Evolutionary conservation across 2,888 invertebrate species (phyloP), one percentile per base, ranked within the genome.

Genomic region (Dysmachus trigonus): DNA sequence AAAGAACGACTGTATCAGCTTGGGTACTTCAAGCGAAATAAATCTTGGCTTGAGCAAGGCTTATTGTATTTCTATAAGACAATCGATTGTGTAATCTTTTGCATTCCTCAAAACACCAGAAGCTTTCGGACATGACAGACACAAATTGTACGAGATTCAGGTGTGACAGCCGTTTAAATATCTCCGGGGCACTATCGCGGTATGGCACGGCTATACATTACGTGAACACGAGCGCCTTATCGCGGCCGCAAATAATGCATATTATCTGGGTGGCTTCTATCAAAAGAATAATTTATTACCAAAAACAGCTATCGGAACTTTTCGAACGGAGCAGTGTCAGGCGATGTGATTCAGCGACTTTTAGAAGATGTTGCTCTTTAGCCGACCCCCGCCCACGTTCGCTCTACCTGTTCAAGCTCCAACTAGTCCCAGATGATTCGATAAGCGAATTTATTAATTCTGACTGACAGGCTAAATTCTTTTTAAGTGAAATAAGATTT

Each of bases 361-460:
- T 15, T 71, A 18, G 82, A 82, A 82, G 82, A 82, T 82, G 82
- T 82, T 62, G 35, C 71, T 53, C 35, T 82, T 62, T 18, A 62
- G 18, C 62, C 18, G 53, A 30, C 82, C 33, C 22, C 82, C 82
- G 82, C 82, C 82, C 71, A 82, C 82, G 35, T 8, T 13, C 27
- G 22, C 31, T 18, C 35, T 82, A 71, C 82, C 71, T 62, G 82
- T 62, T 82, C 62, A 18, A 62, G 47, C 51, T 30, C 22, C 79
- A 30, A 51, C 79, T 79, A 79, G 79, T 79, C 47, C n/a, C 35
- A 82, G 82, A 82, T 82, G 82, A 82, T 82, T 82, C 71, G 82
- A 82, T 82, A 79, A 79, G 82, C 82, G 62, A 71, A 82, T 82
- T 82, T 82, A 82, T 82, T 82, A 82, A 82, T 82, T 82, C 82